A percentile compares a stretch with the other conserved stretches of the same genome.
These are phyloP conservation scores for Lordiphosa collinella DNA, from an alignment of 1,140 invertebrate genomes.

Conservation along the genomic window DNA sequence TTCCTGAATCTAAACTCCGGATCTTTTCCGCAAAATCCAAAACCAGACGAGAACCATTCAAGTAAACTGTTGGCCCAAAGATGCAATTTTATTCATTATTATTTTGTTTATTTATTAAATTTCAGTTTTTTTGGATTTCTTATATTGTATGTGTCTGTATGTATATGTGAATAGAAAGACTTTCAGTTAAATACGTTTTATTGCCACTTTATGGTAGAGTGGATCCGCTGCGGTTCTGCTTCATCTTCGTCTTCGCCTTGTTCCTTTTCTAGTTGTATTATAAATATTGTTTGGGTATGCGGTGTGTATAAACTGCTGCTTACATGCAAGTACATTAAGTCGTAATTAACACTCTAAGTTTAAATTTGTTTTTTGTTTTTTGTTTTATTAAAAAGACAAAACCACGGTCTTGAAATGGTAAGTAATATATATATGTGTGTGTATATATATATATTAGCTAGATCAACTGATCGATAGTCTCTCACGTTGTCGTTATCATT, in stretches of 20 bases:
- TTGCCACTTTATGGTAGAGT: slow-evolving; percentile 16
- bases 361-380: slow-evolving; percentile 37
- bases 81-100: too few relatives aligned
- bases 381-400: slow-evolving; percentile 53
- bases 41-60: too few relatives aligned
- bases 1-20: too few relatives aligned
- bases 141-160: slow-evolving; percentile 56
- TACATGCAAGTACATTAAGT: slow-evolving; percentile 43
- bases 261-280: slow-evolving; percentile 8
- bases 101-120: too few relatives aligned
- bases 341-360: slow-evolving; percentile 50
- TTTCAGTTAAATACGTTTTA: slow-evolving; percentile 40
- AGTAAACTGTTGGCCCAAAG: too few relatives aligned
- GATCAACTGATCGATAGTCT: slow-evolving; percentile 6
- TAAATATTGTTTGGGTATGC: slow-evolving; percentile 5
- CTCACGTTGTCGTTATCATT: background rate
- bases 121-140: slow-evolving; percentile 24
- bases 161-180: slow-evolving; percentile 48
- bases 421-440: too few relatives aligned
- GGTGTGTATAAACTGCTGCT: slow-evolving; percentile 41
- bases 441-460: slow-evolving; percentile 12
- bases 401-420: slow-evolving; percentile 45
- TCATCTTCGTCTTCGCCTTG: slow-evolving; percentile 14
- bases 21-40: too few relatives aligned
- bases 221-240: slow-evolving; percentile 8